Conservation (phyloP, 2,797 vertebrate genomes). For the Enteromius unitaeniatus region DNA sequence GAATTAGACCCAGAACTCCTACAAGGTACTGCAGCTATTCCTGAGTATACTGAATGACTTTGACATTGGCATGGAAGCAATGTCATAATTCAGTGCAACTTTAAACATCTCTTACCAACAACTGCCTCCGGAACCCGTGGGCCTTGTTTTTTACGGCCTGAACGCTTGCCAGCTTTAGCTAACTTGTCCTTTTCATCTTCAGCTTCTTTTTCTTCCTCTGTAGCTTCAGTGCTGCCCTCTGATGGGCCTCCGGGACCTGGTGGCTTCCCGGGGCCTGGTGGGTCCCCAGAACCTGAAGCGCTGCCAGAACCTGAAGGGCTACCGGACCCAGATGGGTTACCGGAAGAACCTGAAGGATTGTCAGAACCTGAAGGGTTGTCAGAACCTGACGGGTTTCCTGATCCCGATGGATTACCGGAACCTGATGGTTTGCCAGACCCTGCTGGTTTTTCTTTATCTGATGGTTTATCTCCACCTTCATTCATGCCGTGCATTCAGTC, state of each 20-base stretch:
- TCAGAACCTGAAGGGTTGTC: constrained; percentile 21
- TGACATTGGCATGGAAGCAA: not conserved
- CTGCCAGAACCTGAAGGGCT: constrained; percentile 40
- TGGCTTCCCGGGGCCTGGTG: constrained; percentile 36
- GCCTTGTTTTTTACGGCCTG: constrained; percentile 67
- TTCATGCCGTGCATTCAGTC: constrained; percentile 7
- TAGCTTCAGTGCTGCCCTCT: constrained; percentile 63
- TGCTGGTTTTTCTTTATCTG: constrained; percentile 40
- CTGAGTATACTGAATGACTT: constrained; percentile 66
- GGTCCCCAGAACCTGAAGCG: constrained; percentile 16
- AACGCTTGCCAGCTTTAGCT: constrained; percentile 64
- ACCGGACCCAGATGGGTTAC: not conserved
- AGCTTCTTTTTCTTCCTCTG: constrained; percentile 65
- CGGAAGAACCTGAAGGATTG: constrained; percentile 10
- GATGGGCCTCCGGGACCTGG: constrained; percentile 43
- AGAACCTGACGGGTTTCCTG: constrained; percentile 28
- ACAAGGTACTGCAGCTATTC: constrained; percentile 49
- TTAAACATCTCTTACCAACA: constrained; percentile 76
- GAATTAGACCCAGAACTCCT: constrained; percentile 56
- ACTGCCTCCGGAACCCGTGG: constrained; percentile 70
- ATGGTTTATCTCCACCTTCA: constrained; percentile 51
- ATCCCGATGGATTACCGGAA: constrained; percentile 45
- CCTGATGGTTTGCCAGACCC: constrained; percentile 20
- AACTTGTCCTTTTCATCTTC: constrained; percentile 59
- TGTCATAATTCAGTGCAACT: constrained; percentile 25